Evolutionary conservation across 2,888 invertebrate species (phyloP).

Genomic region (Oegoconia quadripuncta): DNA sequence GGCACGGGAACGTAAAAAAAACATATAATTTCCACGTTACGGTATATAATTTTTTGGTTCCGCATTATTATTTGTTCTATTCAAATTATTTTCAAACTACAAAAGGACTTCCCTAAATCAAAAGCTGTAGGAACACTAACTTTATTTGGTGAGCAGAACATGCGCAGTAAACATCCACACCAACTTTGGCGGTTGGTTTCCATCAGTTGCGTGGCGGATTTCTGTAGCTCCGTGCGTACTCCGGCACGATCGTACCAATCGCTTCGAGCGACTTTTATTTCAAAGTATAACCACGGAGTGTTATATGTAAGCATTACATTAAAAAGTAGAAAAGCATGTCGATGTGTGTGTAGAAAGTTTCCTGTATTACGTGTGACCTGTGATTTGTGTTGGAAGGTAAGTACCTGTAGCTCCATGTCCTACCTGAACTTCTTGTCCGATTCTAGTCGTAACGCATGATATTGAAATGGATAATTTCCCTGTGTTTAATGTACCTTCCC

Average conservation of each 20-base stretch:
- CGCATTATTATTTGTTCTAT: no score
- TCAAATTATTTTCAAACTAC: no score
- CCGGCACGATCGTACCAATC: constrained; percentile 25
- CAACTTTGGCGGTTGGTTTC: constrained; percentile 27
- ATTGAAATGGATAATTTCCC: no score
- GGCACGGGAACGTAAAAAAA: no score
- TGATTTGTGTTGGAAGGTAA: constrained; percentile 55
- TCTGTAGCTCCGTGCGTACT: constrained; percentile 41
- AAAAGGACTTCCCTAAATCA: background rate
- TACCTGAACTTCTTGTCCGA: constrained; percentile 21
- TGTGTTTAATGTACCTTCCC: no score
- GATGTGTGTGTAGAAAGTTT: constrained; percentile 63
- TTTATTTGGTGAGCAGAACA: constrained; percentile 27
- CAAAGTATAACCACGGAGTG: constrained; percentile 53
- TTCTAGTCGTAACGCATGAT: constrained; percentile 36
- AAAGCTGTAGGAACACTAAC: constrained; percentile 24
- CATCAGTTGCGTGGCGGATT: constrained; percentile 53
- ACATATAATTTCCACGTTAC: no score
- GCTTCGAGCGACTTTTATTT: constrained; percentile 40
- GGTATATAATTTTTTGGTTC: no score
- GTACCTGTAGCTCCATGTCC: constrained; percentile 49
- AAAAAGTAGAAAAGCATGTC: constrained; percentile 61
- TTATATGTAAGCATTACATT: constrained; percentile 73
- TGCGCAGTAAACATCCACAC: constrained; percentile 46
- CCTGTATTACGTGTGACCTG: constrained; percentile 58